phyloP scores from a whole-genome alignment of 2,888 invertebrate genomes.

The Cheiracanthium punctorium region DNA sequence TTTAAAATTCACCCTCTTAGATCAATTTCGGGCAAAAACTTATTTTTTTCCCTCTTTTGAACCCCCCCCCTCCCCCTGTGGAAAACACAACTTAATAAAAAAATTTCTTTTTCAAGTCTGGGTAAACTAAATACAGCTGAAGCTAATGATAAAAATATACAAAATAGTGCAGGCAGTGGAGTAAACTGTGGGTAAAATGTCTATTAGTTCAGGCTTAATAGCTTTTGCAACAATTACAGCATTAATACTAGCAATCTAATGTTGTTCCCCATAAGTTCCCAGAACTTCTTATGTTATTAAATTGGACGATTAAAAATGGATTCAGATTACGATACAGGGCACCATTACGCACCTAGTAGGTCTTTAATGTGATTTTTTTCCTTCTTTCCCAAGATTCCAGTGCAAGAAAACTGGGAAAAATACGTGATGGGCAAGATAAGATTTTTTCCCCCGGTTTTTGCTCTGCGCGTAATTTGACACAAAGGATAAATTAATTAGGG shows the following conservation, averaged over 20 bases:
- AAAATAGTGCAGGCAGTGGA: constrained; percentile 54
- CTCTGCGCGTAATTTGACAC: constrained; percentile 51
- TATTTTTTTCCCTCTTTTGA: constrained; percentile 29
- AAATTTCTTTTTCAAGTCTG: constrained; percentile 28
- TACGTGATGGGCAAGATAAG: constrained; percentile 57
- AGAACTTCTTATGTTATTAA: constrained; percentile 67
- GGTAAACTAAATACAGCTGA: constrained; percentile 66
- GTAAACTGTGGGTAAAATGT: constrained; percentile 60
- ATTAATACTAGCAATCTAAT: constrained; percentile 66
- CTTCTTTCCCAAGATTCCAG: not conserved
- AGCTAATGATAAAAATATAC: constrained; percentile 70
- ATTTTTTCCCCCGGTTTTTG: constrained; percentile 25
- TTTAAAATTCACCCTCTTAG: constrained; percentile 68
- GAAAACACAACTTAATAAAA: constrained; percentile 61
- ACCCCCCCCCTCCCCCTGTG: not conserved
- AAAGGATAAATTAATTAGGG: constrained; percentile 52
- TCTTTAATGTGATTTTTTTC: constrained; percentile 42
- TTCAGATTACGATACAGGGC: constrained; percentile 53
- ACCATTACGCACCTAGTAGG: constrained; percentile 40
- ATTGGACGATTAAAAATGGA: constrained; percentile 63
- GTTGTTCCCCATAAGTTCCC: constrained; percentile 31
- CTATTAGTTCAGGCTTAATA: constrained; percentile 65
- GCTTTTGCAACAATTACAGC: constrained; percentile 64
- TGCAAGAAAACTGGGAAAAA: constrained; percentile 22
- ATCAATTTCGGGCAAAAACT: constrained; percentile 57